A percentile compares a stretch with the other conserved stretches of the same genome.
These are phyloP conservation scores for Nyctibius bracteatus DNA, from an alignment of 2,113 vertebrate species.

Conservation along the genomic window DNA sequence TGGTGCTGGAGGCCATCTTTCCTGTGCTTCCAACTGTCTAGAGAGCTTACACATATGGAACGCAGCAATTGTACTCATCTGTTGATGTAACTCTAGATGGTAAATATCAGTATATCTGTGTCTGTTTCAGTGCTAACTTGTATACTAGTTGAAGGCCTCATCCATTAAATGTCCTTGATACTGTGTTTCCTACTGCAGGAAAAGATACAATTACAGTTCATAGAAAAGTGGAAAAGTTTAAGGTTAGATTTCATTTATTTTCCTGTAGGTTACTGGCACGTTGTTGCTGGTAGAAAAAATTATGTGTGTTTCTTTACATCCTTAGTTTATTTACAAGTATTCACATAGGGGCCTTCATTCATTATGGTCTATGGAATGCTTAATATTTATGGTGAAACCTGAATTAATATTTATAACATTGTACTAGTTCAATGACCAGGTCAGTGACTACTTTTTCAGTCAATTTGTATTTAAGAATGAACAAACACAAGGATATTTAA, in stretches of 20 bases:
- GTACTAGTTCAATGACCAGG: background rate
- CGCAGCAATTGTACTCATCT: background rate
- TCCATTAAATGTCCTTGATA: background rate
- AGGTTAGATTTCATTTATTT: background rate
- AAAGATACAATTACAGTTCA: background rate
- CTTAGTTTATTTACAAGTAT: background rate
- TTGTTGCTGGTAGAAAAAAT: background rate
- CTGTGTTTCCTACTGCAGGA: background rate
- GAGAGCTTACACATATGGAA: accelerated
- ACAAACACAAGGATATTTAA: background rate
- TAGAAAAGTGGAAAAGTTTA: background rate
- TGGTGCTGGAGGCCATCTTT: accelerated
- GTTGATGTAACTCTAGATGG: background rate
- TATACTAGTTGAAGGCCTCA: background rate
- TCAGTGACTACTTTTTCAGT: background rate
- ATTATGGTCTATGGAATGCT: background rate
- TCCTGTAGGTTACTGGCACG: background rate
- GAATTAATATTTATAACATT: background rate
- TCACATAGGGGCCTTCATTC: background rate
- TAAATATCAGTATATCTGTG: background rate
- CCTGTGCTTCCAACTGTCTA: background rate
- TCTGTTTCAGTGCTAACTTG: background rate
- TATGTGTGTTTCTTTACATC: accelerated
- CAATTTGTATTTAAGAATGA: background rate
- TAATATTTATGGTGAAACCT: background rate